These are phyloP conservation scores for Argyrosomus regius DNA, from an alignment of 2,797 vertebrate genomes.

Conservation along the genomic window DNA sequence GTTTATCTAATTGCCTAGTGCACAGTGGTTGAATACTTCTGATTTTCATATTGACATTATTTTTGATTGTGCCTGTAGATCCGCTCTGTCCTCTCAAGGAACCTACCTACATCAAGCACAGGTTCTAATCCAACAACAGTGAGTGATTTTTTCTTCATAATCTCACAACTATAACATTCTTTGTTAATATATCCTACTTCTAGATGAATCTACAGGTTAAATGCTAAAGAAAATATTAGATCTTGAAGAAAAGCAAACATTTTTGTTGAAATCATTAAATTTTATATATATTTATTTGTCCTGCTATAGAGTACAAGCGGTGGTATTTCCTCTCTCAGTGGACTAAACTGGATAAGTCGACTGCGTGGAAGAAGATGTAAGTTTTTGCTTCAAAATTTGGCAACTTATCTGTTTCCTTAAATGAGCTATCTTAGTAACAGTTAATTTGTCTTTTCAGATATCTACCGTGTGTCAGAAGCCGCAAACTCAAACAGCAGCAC, in stretches of 20 bases:
- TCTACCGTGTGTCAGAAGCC: slow-evolving; percentile 61
- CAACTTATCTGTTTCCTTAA: background rate
- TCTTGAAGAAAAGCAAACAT: background rate
- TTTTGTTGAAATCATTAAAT: background rate
- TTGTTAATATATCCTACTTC: background rate
- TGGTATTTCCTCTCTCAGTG: slow-evolving; percentile 79
- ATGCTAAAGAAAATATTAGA: background rate
- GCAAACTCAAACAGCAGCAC: slow-evolving; percentile 35
- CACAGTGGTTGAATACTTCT: background rate
- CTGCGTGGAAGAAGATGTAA: slow-evolving; percentile 87
- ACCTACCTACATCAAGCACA: slow-evolving; percentile 72
- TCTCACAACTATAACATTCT: background rate
- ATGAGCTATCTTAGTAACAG: background rate
- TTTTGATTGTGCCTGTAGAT: slow-evolving; percentile 80
- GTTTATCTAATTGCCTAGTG: too few species aligned
- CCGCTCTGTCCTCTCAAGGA: slow-evolving; percentile 84
- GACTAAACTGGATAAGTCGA: slow-evolving; percentile 81
- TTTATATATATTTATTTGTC: background rate
- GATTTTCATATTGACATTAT: background rate
- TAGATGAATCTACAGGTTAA: background rate
- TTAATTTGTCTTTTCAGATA: slow-evolving; percentile 62
- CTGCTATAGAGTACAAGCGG: slow-evolving; percentile 82
- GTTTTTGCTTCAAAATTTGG: slow-evolving; percentile 41
- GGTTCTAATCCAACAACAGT: slow-evolving; percentile 88
- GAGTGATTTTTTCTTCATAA: slow-evolving; percentile 44